Base-by-base conservation (phyloP, 2,888 invertebrate genomes). In the Folsomia manolachei region DNA sequence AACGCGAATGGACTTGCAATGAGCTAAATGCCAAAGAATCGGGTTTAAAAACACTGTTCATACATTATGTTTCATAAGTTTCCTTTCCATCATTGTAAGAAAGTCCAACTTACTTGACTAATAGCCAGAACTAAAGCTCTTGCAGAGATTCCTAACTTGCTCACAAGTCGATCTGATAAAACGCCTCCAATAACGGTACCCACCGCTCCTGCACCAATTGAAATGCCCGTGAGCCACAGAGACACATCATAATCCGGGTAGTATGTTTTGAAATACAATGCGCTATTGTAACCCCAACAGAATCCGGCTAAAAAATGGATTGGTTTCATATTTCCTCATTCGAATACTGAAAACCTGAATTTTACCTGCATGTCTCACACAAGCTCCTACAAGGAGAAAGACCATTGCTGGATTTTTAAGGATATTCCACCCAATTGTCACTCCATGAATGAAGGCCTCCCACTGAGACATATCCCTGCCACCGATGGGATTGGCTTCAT, bases 251-350 rank as follows among this genome's bases (percentile, higher is more conserved):
- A 91, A 81, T 93, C 93, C 0, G 94, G 94, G 85, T 93, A 94
- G 84, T 94, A 94, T 72, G 89, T 90, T 75, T 92, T 89, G 84
- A 93, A 94, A 85, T 93, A 94, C 68, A 94, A 86, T 83, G 94
- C 94, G 2, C 94, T 93, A 84, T 94, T 94, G 86, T 94, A 94
- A 0, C 94, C 94, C 84, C 94, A 94, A 75, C 91, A 91, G 90
- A 94, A 92, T 76, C 94, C 94, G 79, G 93, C 91, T 91, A 84
- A 1, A 51, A 27, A 23, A n/a, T n/a, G n/a, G n/a, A n/a, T n/a
- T n/a, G n/a, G n/a, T n/a, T n/a, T 64, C 24, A 27, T 26, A 60
- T 71, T 65, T 26, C 26, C 60, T 1, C n/a, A 23, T 11, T 63
- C 21, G 11, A 2, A 25, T 23, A 24, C 24, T 21, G 63, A 25